Percentiles rank a stretch among this genome's conserved stretches.
Evolutionary conservation across 2,797 vertebrate species (phyloP).

Genomic region (Sarcophilus harrisii): DNA sequence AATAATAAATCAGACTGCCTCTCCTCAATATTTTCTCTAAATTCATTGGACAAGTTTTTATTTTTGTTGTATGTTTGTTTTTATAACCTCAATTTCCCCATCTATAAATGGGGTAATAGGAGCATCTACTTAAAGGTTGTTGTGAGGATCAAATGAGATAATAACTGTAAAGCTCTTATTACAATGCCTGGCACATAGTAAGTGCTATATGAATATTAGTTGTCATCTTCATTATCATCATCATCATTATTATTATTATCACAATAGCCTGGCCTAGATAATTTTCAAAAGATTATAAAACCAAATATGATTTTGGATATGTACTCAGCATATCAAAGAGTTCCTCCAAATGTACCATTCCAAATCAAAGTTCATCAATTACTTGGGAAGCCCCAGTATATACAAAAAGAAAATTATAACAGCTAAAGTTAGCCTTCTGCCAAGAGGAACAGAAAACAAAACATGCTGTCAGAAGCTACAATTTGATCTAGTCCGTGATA

Average conservation of each 20-base stretch:
- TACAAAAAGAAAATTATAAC: conserved; percentile 49
- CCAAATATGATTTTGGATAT: background rate
- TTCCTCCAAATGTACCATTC: background rate
- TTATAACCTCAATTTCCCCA: background rate
- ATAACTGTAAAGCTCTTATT: background rate
- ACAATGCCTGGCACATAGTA: background rate
- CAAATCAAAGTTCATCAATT: conserved; percentile 4
- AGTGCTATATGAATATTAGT: background rate
- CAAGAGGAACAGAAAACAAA: background rate
- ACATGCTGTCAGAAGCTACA: background rate
- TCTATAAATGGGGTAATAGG: background rate
- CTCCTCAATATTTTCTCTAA: background rate
- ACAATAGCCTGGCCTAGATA: background rate
- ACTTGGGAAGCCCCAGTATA: conserved; percentile 16
- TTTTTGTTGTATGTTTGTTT: background rate
- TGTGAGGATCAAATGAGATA: background rate
- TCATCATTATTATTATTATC: background rate
- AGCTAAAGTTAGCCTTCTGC: conserved; percentile 29
- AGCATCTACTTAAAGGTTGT: background rate
- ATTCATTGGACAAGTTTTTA: background rate
- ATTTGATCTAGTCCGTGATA: background rate
- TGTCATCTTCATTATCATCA: background rate
- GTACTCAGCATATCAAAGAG: background rate
- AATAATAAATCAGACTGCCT: too few relatives aligned
- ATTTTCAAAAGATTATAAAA: fast-evolving